Conservation (phyloP, 2,888 invertebrate species). For the Drosophila phalerata region DNA sequence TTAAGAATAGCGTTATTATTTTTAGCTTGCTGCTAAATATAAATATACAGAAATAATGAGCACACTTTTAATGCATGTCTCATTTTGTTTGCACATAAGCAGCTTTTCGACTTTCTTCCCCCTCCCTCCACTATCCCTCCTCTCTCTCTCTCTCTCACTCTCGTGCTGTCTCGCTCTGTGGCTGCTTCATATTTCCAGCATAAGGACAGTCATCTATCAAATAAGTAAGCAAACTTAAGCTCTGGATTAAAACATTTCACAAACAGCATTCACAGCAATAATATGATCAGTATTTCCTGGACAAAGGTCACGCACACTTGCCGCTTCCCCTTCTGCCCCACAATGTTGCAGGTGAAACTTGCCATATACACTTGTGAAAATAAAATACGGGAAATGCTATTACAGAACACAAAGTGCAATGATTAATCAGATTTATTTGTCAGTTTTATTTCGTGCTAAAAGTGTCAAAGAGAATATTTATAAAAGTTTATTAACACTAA, state of each 20-base stretch:
- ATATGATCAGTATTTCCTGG: constrained; percentile 40
- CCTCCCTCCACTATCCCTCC: neutral
- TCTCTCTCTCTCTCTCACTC: neutral
- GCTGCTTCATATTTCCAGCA: constrained; percentile 19
- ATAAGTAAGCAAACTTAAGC: constrained; percentile 26
- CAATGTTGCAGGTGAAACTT: constrained; percentile 27
- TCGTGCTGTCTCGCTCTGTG: neutral
- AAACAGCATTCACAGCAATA: constrained; percentile 22
- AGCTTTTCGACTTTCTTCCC: constrained; percentile 33
- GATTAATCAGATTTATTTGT: constrained; percentile 82
- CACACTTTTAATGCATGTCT: constrained; percentile 21
- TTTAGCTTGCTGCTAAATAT: constrained; percentile 3
- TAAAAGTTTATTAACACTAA: constrained; percentile 81
- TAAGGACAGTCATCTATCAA: constrained; percentile 40
- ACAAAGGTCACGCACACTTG: constrained; percentile 43
- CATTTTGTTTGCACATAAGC: constrained; percentile 31
- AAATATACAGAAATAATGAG: neutral
- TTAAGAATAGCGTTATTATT: constrained; percentile 11
- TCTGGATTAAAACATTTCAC: constrained; percentile 51
- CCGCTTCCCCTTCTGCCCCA: neutral
- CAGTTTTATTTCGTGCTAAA: constrained; percentile 81
- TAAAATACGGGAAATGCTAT: constrained; percentile 66
- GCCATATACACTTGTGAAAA: constrained; percentile 38
- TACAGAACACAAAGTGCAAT: constrained; percentile 76
- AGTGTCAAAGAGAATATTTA: constrained; percentile 82